Percentiles rank a stretch among this genome's conserved stretches.
These are phyloP conservation scores for Lasius fuliginosus DNA, from an alignment of 2,888 invertebrate species.

Conservation along the genomic window DNA sequence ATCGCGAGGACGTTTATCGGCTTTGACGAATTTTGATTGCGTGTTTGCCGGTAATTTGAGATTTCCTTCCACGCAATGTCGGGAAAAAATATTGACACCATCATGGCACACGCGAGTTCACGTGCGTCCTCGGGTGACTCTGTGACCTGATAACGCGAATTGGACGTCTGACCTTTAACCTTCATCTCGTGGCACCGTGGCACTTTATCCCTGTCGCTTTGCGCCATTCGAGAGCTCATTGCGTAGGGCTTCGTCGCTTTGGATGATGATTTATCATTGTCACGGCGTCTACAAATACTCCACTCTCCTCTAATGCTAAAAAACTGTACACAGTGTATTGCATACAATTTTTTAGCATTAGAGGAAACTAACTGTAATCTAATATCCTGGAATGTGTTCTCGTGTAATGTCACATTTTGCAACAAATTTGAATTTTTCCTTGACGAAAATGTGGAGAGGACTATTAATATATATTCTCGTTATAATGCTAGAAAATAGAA, in stretches of 20 bases:
- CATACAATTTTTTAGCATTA: too few species aligned
- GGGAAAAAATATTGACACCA: constrained; percentile 48
- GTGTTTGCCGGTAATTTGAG: constrained; percentile 1
- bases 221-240: constrained; percentile 48
- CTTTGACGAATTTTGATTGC: constrained; percentile 7
- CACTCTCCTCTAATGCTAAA: not conserved
- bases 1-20: constrained; percentile 17
- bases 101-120: constrained; percentile 35
- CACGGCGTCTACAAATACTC: constrained; percentile 32
- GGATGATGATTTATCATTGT: constrained; percentile 69
- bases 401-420: not conserved
- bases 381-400: not conserved
- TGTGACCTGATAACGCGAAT: constrained; percentile 70
- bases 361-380: not conserved
- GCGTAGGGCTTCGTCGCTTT: constrained; percentile 39
- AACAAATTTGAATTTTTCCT: constrained; percentile 11
- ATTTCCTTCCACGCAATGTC: not conserved
- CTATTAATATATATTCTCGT: not conserved
- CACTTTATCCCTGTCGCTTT: constrained; percentile 41
- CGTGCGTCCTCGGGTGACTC: constrained; percentile 53
- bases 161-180: constrained; percentile 78
- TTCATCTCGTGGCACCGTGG: constrained; percentile 56
- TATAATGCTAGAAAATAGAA: not conserved
- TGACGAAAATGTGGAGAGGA: not conserved
- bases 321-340: not conserved